Conservation (phyloP, 2,797 vertebrate species). For the Thamnophis elegans region DNA sequence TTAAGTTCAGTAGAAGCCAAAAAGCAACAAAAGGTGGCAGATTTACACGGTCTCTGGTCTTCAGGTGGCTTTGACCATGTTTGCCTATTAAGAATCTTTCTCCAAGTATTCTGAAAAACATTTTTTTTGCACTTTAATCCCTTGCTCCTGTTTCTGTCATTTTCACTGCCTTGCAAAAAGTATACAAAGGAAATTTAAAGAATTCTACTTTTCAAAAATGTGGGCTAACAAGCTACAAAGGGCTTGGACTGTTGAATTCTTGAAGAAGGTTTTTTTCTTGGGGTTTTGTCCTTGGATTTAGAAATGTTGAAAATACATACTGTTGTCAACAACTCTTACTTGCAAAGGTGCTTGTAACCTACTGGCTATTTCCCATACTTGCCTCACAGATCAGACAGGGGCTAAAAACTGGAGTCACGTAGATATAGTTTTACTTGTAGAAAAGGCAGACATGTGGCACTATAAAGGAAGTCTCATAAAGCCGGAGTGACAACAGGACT, state of each 20-base stretch:
- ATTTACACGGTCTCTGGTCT: neutral
- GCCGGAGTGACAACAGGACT: neutral
- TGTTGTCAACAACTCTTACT: neutral
- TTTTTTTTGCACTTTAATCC: constrained; percentile 41
- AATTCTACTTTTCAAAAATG: constrained; percentile 15
- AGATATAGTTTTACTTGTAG: neutral
- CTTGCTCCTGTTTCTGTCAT: constrained; percentile 23
- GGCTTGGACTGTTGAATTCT: neutral
- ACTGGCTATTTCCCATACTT: neutral
- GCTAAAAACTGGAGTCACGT: neutral
- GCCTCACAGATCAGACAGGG: neutral
- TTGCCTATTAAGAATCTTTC: constrained; percentile 33
- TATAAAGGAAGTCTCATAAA: neutral
- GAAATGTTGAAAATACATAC: neutral
- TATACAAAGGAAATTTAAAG: constrained; percentile 22
- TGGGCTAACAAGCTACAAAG: neutral
- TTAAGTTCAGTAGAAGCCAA: constrained; percentile 37
- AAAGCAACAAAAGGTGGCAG: constrained; percentile 43
- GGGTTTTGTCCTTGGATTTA: neutral
- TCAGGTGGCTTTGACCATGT: constrained; percentile 12
- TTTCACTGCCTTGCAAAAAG: constrained; percentile 41
- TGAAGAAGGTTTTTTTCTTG: neutral
- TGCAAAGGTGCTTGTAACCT: constrained; percentile 18
- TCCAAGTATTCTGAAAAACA: constrained; percentile 40
- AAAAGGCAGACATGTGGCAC: neutral